A percentile compares a stretch with the other conserved stretches of the same genome.
These are phyloP conservation scores for Macropus fuliginosus DNA, from an alignment of 2,797 vertebrate genomes.

Conservation along the genomic window DNA sequence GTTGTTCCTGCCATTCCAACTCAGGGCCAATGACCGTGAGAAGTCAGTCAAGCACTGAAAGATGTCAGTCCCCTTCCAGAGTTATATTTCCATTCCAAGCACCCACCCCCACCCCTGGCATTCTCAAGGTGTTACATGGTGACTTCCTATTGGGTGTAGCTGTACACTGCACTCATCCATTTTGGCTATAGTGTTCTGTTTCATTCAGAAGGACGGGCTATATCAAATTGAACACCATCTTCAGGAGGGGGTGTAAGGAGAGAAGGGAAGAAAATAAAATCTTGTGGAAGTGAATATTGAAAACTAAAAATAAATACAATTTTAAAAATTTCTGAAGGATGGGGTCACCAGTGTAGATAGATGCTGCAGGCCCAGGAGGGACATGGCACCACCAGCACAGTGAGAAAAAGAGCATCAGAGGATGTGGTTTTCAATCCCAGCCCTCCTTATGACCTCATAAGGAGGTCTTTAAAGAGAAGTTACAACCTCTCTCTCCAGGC, in stretches of 20 bases:
- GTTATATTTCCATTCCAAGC: no score
- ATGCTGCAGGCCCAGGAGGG: not conserved
- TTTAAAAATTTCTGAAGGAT: no score
- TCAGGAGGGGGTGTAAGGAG: no score
- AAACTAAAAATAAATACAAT: no score
- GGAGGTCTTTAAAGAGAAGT: not conserved
- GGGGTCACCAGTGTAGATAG: not conserved
- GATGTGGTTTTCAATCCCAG: not conserved
- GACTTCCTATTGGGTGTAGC: not conserved
- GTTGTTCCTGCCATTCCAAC: not conserved
- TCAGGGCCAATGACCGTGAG: no score
- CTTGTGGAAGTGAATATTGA: no score
- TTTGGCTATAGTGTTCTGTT: no score
- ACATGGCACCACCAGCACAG: not conserved
- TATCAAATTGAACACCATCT: no score
- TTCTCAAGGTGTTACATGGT: not conserved
- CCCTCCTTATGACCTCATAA: not conserved
- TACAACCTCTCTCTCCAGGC: not conserved
- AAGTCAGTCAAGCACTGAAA: not conserved
- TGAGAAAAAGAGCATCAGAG: not conserved
- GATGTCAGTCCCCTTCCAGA: not conserved
- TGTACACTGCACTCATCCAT: not conserved
- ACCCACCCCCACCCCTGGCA: no score
- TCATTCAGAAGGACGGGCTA: no score
- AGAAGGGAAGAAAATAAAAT: no score